Evolutionary conservation across 2,888 invertebrate species (phyloP), one percentile per base, ranked within the genome.

Genomic region (Nomada goodeniana): DNA sequence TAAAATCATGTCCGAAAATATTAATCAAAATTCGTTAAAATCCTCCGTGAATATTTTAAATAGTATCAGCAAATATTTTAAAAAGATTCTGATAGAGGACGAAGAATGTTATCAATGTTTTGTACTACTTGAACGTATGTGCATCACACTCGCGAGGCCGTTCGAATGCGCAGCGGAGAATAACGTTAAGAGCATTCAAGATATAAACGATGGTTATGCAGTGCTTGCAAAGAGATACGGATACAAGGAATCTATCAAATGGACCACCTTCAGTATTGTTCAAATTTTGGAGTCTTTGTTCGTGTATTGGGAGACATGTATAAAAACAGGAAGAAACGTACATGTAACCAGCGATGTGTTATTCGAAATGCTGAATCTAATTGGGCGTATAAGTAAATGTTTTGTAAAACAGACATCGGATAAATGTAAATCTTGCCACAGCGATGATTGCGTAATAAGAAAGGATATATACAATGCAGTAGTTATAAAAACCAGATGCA

Each of bases 391-490:
- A 13, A 73, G 79, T 61, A n/a, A 9, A 26, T 80, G 84, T 50
- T 85, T 87, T 36, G 47, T 50, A 10, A 77, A 83, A 42, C 76
- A 68, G 3, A 26, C 36, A 15, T 80, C 68, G 1, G 36, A 78
- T n/a, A 74, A 74, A 9, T 92, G 92, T 55, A 88, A 80, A 52
- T 76, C 75, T 50, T 91, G 92, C 29, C 26, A 64, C 0, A 26
- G 50, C 2, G 57, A 63, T 23, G 57, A 75, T 0, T 92, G 92
- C 71, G 61, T 59, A 26, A 11, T 87, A 1, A 89, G 82, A 55
- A 81, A 18, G 57, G 90, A 91, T 72, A 70, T 88, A 13, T 91
- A 86, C 71, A 87, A 88, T 68, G 77, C 68, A 15, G 77, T 84
- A 13, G 81, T 79, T 1, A 77, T 88, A 47, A 84, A 83, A 57